Percentiles rank a stretch among this genome's conserved stretches.
phyloP scores from a whole-genome alignment of 2,797 vertebrate species.

The Pangasius krempfi region DNA sequence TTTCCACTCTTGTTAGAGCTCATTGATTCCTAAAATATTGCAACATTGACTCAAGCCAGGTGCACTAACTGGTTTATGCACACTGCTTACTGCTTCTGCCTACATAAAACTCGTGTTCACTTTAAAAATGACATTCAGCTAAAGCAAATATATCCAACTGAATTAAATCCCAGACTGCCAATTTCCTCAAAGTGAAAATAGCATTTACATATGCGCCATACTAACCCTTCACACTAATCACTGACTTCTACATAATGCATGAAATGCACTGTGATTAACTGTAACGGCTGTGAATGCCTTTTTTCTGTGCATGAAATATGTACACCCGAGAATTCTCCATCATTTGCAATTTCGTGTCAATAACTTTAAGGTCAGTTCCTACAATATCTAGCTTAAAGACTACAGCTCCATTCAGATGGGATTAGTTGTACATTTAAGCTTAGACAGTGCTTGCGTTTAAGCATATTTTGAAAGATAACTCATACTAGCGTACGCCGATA shows the following conservation, averaged over 20 bases:
- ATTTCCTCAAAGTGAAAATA: neutral
- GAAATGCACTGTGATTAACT: neutral
- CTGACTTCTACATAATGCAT: neutral
- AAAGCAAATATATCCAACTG: neutral
- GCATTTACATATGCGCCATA: neutral
- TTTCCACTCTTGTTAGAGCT: neutral
- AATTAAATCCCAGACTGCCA: neutral
- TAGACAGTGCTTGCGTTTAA: neutral
- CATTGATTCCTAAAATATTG: slow-evolving; percentile 16
- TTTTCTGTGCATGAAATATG: neutral
- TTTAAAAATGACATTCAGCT: neutral
- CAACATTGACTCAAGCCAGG: slow-evolving; percentile 13
- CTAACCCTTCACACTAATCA: neutral
- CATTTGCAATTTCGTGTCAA: neutral
- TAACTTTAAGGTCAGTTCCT: neutral
- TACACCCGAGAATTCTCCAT: neutral
- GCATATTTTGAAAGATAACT: neutral
- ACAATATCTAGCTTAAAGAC: neutral
- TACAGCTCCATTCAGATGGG: too few relatives aligned
- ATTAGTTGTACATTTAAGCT: neutral
- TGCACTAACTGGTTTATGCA: neutral
- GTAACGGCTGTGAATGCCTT: neutral
- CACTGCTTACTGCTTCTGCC: neutral
- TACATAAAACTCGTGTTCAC: slow-evolving; percentile 17
- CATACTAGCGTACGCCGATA: neutral